These are phyloP conservation scores for Microcebus griseorufus DNA, from an alignment of 2,113 vertebrate species.

Conservation along the genomic window DNA sequence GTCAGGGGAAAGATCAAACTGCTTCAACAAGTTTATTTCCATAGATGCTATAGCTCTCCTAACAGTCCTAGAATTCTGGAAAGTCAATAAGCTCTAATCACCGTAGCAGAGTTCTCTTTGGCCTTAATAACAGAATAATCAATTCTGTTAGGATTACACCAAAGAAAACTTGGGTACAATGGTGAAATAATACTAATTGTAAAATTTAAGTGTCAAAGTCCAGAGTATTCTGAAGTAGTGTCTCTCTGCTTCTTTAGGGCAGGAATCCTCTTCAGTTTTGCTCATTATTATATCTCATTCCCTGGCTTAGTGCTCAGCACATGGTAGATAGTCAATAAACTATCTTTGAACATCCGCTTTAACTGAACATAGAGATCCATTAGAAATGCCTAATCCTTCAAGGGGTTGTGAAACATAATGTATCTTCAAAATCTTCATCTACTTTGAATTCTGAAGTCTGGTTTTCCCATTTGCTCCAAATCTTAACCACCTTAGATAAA, in stretches of 20 bases:
- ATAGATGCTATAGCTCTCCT: background rate
- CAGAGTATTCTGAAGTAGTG: background rate
- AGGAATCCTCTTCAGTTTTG: background rate
- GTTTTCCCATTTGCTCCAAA: background rate
- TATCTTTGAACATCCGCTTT: background rate
- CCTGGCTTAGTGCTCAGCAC: background rate
- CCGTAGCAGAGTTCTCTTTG: background rate
- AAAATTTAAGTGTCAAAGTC: background rate
- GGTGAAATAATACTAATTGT: background rate
- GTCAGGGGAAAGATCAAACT: background rate
- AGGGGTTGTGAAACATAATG: background rate
- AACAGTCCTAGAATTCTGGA: background rate
- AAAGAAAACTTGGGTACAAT: background rate
- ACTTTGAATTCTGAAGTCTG: slow-evolving; percentile 7
- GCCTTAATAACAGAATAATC: background rate
- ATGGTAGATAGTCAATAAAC: background rate
- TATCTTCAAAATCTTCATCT: background rate
- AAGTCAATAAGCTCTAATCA: background rate
- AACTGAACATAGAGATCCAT: background rate
- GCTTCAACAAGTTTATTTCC: background rate
- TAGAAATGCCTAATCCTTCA: background rate
- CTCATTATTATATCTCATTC: background rate
- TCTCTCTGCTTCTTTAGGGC: background rate
- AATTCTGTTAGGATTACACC: background rate
- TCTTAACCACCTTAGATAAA: background rate